These are phyloP conservation scores for Hydrochoerus hydrochaeris DNA, from an alignment of 2,113 vertebrate genomes.

Conservation along the genomic window DNA sequence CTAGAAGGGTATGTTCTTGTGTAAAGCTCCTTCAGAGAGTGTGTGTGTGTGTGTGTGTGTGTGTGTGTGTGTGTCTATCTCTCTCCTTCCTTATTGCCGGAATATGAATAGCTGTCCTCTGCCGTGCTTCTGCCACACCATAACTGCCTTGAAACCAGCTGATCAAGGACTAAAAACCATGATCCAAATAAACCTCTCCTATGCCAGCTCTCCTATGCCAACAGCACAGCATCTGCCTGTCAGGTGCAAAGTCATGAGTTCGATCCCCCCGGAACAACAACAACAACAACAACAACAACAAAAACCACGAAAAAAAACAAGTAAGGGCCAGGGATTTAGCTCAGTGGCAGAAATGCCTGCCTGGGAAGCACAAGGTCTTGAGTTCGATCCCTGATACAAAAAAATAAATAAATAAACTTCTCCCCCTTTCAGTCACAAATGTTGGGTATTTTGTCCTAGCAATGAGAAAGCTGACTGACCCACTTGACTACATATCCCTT, in stretches of 20 bases:
- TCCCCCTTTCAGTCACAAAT: not conserved
- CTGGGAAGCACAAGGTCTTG: no score
- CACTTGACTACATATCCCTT: not conserved
- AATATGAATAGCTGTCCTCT: not conserved
- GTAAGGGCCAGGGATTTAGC: no score
- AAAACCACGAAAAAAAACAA: no score
- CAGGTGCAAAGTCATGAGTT: no score
- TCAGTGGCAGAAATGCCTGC: no score
- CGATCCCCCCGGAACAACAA: no score
- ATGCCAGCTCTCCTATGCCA: no score
- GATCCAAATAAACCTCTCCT: not conserved
- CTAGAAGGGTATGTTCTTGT: not conserved
- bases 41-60: not conserved
- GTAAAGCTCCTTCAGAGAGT: not conserved
- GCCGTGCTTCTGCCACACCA: not conserved
- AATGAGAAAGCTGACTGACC: not conserved
- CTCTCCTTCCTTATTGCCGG: not conserved
- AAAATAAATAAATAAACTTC: not conserved
- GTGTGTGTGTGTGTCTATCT: no score
- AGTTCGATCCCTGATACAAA: no score
- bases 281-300: no score
- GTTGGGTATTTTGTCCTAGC: not conserved
- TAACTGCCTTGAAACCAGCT: not conserved
- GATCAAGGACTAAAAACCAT: not conserved
- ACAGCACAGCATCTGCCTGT: no score